Base-by-base conservation (phyloP, 2,797 vertebrate species). In the Enteromius radiatus region DNA sequence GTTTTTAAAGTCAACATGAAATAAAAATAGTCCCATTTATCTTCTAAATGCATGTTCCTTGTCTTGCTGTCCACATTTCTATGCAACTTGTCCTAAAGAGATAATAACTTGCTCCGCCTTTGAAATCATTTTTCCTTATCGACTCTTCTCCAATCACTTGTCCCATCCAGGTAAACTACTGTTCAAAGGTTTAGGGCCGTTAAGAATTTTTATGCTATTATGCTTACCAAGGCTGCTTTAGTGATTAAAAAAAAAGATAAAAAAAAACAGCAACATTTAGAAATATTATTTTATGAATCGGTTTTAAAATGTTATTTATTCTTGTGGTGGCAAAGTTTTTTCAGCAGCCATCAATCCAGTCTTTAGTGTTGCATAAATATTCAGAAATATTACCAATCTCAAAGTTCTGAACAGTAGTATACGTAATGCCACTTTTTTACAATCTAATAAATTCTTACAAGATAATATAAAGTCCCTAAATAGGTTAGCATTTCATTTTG, bases 141-240 rank as follows among this genome's bases (percentile, higher is more conserved):
- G 23, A n/a, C 52, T 54, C 28, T 49, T 36, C 52, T 33, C 41
- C 75, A 76, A 76, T 63, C 38, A 61, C 15, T 19, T 45, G 23
- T 76, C 15, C 10, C 17, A 19, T 65, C 12, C 36, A 45, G 38
- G 56, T n/a, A 28, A 12, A 65, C 28, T 47, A 33, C 15, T 28
- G 28, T 33, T n/a, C 41, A 78, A 78, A 78, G 76, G 76, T 78
- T 78, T 43, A 77, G 5, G 41, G 17, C 28, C 11, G 7, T 33
- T 76, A 38, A 76, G 73, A 75, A 15, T 23, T 76, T 63, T 28
- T 3, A 56, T 63, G 56, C 38, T 77, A 3, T 38, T 8, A n/a
- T 9, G n/a, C n/a, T 38, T 10, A 73, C 11, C 28, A 73, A 52
- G 70, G 70, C 45, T 52, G 45, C 70, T 33, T 73, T 59, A 26